These are phyloP conservation scores for Lasioglossum figueresi DNA, from an alignment of 2,888 invertebrate species.

Conservation along the genomic window DNA sequence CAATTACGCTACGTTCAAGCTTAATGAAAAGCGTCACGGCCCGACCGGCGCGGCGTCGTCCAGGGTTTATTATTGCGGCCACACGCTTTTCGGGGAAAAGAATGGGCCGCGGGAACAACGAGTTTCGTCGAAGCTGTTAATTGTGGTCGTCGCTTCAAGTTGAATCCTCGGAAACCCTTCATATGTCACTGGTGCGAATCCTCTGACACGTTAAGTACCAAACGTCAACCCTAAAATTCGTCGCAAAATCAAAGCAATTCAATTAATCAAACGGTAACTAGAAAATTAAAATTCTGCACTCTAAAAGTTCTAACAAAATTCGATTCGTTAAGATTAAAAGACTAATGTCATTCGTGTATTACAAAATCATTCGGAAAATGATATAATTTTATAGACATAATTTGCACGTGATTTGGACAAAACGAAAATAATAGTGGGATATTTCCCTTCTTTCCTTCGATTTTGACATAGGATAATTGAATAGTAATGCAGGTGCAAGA, in stretches of 20 bases:
- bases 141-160: slow-evolving; percentile 7
- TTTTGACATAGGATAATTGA: not conserved
- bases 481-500: not conserved
- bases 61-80: slow-evolving; percentile 28
- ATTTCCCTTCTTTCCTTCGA: not conserved
- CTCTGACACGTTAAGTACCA: not conserved
- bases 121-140: slow-evolving; percentile 19
- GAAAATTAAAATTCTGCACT: not conserved
- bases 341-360: not conserved
- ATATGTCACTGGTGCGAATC: not conserved
- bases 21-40: slow-evolving; percentile 39
- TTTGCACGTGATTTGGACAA: too few species aligned
- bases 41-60: not conserved
- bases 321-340: not conserved
- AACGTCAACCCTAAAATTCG: not conserved
- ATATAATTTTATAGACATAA: too few species aligned
- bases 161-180: not conserved
- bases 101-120: slow-evolving; percentile 16
- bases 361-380: too few species aligned
- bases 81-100: slow-evolving; percentile 3
- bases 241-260: not conserved
- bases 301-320: not conserved
- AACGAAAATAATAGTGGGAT: too few species aligned
- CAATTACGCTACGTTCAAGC: slow-evolving; percentile 39
- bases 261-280: not conserved